Base-by-base conservation (phyloP, 2,113 vertebrate species). In the Pollachius pollachius region DNA sequence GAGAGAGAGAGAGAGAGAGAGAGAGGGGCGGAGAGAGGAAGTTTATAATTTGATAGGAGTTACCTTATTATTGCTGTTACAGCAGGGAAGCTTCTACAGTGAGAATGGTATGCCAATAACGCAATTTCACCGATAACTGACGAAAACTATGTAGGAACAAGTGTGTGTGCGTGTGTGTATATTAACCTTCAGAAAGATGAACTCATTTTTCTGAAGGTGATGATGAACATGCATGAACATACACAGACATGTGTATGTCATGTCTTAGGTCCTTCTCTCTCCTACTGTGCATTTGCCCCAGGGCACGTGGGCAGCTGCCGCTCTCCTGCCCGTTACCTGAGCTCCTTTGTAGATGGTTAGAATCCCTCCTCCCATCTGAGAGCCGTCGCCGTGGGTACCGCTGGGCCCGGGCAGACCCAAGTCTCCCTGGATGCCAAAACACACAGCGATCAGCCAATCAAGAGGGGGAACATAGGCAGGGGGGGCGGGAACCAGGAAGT, bases 291-390 rank as follows among this genome's bases (percentile, higher is more conserved):
- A 30, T 2, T 30, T 30, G 30, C 30, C 30, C 30, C 3, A 30
- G 30, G 30, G 30, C 30, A 30, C 3, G 3, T 30, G 30, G 54
- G 52, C 67, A 52, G 34, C 66, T 73, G 65, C 73, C 72, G 81
- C 83, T 73, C 78, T 72, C 73, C 75, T 74, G 8, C 72, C 69
- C 74, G 84, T 93, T 91, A 94, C 93, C 92, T 91, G 92, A 64
- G 90, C 89, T 93, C 93, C 93, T 92, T 92, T 93, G 90, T 92
- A 90, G 88, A 92, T 90, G 71, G 88, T 91, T 86, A 90, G 83
- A 60, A 83, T 78, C 80, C 78, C 66, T 69, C 84, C 84, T 68
- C 78, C 83, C 63, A 62, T 86, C 58, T 85, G 83, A 37, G 84
- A 81, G 54, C 76, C 82, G 67, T 85, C 87, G 15, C 89, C 88